phyloP scores from a whole-genome alignment of 2,888 invertebrate genomes.

The Stramonita haemastoma region DNA sequence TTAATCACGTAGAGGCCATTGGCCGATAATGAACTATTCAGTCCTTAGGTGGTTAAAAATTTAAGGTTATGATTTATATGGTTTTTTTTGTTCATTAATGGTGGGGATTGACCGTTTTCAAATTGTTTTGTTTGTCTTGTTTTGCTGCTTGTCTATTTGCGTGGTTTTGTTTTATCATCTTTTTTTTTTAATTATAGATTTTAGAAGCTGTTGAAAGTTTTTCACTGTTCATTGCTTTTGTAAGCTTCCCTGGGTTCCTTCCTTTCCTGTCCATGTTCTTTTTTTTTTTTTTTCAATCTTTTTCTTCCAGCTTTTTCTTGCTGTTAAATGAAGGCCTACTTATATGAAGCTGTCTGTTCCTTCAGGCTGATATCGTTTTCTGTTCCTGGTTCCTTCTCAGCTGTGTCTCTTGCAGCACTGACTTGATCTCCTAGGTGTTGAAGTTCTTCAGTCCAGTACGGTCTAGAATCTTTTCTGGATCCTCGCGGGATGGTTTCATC shows the following conservation, averaged over 20 bases:
- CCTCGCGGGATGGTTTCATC: constrained; percentile 9
- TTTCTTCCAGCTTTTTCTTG: background rate
- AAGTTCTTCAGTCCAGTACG: constrained; percentile 25
- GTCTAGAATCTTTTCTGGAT: constrained; percentile 2
- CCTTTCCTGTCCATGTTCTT: background rate
- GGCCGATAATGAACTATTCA: too few relatives aligned
- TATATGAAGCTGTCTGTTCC: background rate
- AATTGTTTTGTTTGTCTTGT: too few relatives aligned
- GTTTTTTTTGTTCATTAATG: too few relatives aligned
- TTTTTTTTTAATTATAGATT: too few relatives aligned
- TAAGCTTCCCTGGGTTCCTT: background rate
- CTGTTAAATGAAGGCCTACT: background rate
- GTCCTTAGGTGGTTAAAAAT: too few relatives aligned
- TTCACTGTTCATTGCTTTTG: background rate
- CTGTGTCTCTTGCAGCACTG: background rate
- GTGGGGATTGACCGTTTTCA: too few relatives aligned
- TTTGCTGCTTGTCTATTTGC: too few relatives aligned
- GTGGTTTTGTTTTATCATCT: too few relatives aligned
- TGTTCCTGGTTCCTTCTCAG: background rate
- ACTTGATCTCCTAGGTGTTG: background rate
- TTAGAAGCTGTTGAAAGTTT: too few relatives aligned
- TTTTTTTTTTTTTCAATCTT: background rate
- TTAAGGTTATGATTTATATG: too few relatives aligned
- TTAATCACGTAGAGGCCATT: too few relatives aligned
- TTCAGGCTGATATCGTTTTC: background rate